phyloP scores from a whole-genome alignment of 2,888 invertebrate genomes.

The Panopea generosa region DNA sequence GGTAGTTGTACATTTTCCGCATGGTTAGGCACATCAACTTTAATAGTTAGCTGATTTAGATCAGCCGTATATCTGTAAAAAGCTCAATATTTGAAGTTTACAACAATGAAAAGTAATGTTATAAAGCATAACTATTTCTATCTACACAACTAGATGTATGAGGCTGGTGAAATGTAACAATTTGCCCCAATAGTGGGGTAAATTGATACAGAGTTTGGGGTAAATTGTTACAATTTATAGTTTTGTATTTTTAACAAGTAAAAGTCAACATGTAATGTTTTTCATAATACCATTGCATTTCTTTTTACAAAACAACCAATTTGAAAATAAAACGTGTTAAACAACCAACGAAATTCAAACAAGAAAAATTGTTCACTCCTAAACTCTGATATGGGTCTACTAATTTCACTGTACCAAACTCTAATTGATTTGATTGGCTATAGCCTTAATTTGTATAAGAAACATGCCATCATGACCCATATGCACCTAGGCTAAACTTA shows the following conservation, averaged over 20 bases:
- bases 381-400: no score
- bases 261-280: neutral
- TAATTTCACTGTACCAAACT: no score
- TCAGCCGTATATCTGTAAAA: neutral
- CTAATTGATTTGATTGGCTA: no score
- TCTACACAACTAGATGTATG: neutral
- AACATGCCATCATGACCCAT: no score
- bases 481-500: no score
- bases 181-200: neutral
- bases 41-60: neutral
- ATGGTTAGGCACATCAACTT: neutral
- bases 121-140: neutral
- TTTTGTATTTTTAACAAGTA: neutral
- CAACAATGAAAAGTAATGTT: neutral
- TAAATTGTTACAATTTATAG: neutral
- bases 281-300: no score
- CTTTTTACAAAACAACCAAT: no score
- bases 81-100: neutral
- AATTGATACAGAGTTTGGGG: neutral
- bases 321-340: no score
- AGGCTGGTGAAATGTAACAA: conserved; percentile 2
- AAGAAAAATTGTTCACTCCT: no score
- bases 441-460: no score
- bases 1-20: neutral
- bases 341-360: no score